A percentile compares a stretch with the other conserved stretches of the same genome.
These are phyloP conservation scores for Nothocercus nigrocapillus DNA, from an alignment of 2,113 vertebrate genomes.

Conservation along the genomic window DNA sequence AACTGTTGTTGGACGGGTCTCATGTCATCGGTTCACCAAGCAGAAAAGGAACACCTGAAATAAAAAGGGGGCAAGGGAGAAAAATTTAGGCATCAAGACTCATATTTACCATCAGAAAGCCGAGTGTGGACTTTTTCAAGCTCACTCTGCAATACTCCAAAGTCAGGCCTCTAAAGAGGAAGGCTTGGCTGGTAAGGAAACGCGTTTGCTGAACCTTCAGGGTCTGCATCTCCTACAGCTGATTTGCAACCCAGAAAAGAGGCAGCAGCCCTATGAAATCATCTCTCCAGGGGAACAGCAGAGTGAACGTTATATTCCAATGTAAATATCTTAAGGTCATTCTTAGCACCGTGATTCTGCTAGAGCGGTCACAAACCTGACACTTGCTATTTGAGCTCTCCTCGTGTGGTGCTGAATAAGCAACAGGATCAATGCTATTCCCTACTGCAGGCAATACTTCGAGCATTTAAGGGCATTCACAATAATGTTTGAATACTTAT, in stretches of 20 bases:
- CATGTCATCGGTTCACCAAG: neutral
- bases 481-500: neutral
- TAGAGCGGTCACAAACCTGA: neutral
- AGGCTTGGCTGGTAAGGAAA: neutral
- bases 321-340: fast-evolving
- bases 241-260: neutral
- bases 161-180: neutral
- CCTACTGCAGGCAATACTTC: neutral
- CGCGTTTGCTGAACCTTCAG: neutral
- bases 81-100: neutral
- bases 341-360: neutral
- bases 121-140: neutral
- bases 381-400: neutral
- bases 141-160: neutral
- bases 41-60: neutral
- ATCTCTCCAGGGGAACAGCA: neutral
- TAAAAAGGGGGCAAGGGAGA: neutral
- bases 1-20: neutral
- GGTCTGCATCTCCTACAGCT: neutral
- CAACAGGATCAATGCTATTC: neutral
- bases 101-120: neutral
- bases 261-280: neutral
- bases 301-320: fast-evolving
- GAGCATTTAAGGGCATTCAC: neutral
- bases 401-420: neutral